Evolutionary conservation across 2,888 invertebrate genomes (phyloP).

Genomic region (Drosophila emarginata): DNA sequence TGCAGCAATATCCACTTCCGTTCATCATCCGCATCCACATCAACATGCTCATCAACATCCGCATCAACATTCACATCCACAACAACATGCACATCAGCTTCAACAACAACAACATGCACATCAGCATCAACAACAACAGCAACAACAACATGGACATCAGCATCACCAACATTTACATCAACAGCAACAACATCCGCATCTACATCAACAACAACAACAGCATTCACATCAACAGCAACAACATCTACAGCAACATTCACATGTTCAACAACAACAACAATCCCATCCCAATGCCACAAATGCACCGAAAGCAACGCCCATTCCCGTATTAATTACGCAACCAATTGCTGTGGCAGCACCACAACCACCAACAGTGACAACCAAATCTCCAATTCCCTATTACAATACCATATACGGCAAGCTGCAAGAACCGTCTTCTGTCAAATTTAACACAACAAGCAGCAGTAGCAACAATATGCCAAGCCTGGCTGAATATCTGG

Average conservation of each 20-base stretch:
- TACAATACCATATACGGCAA: constrained; percentile 83
- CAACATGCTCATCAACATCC: neutral
- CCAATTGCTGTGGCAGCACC: constrained; percentile 28
- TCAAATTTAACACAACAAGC: constrained; percentile 26
- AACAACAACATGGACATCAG: constrained; percentile 13
- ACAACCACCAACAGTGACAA: neutral
- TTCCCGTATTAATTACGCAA: constrained; percentile 66
- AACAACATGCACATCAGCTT: neutral
- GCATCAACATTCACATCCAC: neutral
- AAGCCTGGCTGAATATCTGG: constrained; percentile 79
- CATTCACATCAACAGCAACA: constrained; percentile 8
- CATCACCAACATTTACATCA: neutral
- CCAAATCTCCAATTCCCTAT: constrained; percentile 67
- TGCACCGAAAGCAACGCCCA: constrained; percentile 48
- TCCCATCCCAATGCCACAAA: neutral
- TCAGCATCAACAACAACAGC: neutral
- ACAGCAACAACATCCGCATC: neutral
- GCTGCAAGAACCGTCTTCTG: constrained; percentile 83
- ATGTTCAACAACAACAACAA: constrained; percentile 8
- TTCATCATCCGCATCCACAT: neutral
- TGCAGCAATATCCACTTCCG: constrained; percentile 4
- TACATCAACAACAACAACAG: constrained; percentile 3
- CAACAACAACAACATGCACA: constrained; percentile 14
- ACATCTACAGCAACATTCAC: neutral
- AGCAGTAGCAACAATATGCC: constrained; percentile 49